phyloP scores from a whole-genome alignment of 1,140 invertebrate genomes.

The Ganaspis sp. region DNA sequence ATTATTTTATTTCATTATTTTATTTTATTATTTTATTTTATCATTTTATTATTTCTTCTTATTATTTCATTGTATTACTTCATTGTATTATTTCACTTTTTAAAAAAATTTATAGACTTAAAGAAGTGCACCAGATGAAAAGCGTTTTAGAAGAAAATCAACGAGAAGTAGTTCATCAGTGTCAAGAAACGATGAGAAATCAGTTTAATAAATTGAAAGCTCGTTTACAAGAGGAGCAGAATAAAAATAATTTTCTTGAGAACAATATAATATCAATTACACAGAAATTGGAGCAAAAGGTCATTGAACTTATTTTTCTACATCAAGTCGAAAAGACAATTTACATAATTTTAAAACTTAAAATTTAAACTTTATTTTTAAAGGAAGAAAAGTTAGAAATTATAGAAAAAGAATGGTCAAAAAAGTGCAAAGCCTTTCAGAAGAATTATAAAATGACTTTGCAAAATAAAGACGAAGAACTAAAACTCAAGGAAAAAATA shows the following conservation, averaged over 20 bases:
- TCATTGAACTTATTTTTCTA: conserved; percentile 36
- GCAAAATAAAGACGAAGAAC: conserved; percentile 55
- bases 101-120: conserved; percentile 49
- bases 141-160: conserved; percentile 51
- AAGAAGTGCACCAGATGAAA: conserved; percentile 54
- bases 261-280: conserved; percentile 43
- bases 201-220: conserved; percentile 54
- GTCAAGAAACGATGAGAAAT: conserved; percentile 48
- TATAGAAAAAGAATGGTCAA: conserved; percentile 50
- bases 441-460: conserved; percentile 47
- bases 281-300: conserved; percentile 54
- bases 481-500: conserved; percentile 52
- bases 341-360: neutral
- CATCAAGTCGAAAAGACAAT: neutral
- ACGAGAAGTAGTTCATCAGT: conserved; percentile 53
- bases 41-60: too few species aligned
- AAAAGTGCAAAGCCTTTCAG: conserved; percentile 48
- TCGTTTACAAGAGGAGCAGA: conserved; percentile 46
- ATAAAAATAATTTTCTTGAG: conserved; percentile 49
- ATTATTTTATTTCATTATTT: too few species aligned
- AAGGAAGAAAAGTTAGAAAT: conserved; percentile 45
- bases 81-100: too few species aligned
- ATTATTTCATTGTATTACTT: too few species aligned
- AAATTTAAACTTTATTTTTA: conserved; percentile 7
- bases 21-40: too few species aligned